These are phyloP conservation scores for Sarcophaga carnaria DNA, from an alignment of 2,888 invertebrate species.

Conservation along the genomic window DNA sequence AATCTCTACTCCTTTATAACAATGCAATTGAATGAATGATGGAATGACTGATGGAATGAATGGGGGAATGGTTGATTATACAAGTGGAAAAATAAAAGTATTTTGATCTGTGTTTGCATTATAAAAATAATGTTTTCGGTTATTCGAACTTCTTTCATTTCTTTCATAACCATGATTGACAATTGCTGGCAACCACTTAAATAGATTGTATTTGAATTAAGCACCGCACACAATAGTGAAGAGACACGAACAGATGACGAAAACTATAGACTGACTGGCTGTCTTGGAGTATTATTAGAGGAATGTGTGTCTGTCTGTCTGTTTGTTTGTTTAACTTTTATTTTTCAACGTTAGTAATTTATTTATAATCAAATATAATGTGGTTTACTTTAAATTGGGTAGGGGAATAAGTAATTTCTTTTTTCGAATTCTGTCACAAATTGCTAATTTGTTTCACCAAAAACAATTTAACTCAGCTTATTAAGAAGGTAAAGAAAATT, in stretches of 20 bases:
- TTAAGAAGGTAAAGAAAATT: too few species aligned
- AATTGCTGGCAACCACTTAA: slow-evolving; percentile 60
- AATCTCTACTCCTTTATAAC: too few species aligned
- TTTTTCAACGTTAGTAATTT: slow-evolving; percentile 1
- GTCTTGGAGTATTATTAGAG: background rate
- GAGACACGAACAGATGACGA: background rate
- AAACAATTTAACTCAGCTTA: too few species aligned
- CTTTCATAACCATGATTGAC: slow-evolving; percentile 57
- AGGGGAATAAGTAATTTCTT: slow-evolving; percentile 18
- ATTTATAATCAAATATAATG: background rate
- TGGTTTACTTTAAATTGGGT: slow-evolving; percentile 35
- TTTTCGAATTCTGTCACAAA: background rate
- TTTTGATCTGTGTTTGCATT: background rate
- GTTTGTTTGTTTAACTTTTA: slow-evolving; percentile 12
- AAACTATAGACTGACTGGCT: slow-evolving; percentile 22
- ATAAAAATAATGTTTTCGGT: slow-evolving; percentile 41
- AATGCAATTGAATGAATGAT: background rate
- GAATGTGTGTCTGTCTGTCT: background rate
- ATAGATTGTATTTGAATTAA: slow-evolving; percentile 33
- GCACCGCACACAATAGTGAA: slow-evolving; percentile 3
- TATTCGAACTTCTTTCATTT: slow-evolving; percentile 39
- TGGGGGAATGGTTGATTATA: background rate
- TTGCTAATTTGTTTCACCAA: too few species aligned
- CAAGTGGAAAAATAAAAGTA: background rate
- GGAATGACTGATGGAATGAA: background rate